Base-by-base conservation (phyloP, 2,797 vertebrate species). In the Pangasius djambal region DNA sequence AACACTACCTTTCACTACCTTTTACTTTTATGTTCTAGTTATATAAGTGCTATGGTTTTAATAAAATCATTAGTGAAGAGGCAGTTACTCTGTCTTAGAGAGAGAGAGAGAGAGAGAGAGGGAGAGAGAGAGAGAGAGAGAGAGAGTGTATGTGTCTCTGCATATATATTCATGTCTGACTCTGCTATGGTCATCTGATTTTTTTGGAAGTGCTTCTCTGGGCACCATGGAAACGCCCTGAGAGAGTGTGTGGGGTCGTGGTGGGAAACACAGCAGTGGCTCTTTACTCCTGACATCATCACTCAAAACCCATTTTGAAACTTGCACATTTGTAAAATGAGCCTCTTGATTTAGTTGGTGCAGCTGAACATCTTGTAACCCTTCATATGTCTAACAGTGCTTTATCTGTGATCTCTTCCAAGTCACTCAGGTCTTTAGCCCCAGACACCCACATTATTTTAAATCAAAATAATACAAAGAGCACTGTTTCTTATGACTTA, bases 291-390 rank as follows among this genome's bases (percentile, higher is more conserved):
- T 85, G 61, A 85, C 57, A 98, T 96, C 98, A 97, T 96, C 96
- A 97, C 95, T 98, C 97, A 96, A 97, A 98, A 96, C 97, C 96
- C 94, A 98, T 98, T 96, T 97, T 98, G 96, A 97, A 99, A 94
- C 96, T 98, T 94, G 97, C 98, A 90, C 34, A 48, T 28, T n/a
- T 34, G 10, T 61, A 18, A 57, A 25, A 12, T 31, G 25, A 67
- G 31, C 28, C 6, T 57, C 31, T 40, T 52, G 4, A 75, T 77
- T 85, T 8, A 65, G 57, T 40, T 61, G 3, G 6, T 59, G 13
- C 86, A 61, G 8, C 18, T 65, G 48, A 65, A 31, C 48, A 63
- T 40, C 70, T 34, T 75, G 18, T 67, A 77, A 88, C 22, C 65
- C 55, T 82, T 57, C 5, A 81, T 40, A 67, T 81, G 55, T 28